phyloP scores from a whole-genome alignment of 2,797 vertebrate genomes.

The Dendrocincla fuliginosa region DNA sequence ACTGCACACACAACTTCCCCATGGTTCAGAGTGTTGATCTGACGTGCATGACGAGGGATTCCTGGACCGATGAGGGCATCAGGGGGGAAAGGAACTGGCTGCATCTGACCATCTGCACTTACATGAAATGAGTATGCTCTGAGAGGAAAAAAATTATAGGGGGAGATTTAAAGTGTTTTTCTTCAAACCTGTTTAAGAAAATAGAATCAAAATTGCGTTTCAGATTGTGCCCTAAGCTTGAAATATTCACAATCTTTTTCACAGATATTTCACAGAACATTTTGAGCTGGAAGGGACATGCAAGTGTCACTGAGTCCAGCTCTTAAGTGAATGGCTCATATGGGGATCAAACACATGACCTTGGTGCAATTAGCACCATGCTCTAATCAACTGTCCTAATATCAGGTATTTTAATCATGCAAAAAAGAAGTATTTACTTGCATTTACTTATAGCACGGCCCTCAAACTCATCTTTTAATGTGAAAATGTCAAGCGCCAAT shows the following conservation, averaged over 20 bases:
- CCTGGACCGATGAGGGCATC: conserved; percentile 83
- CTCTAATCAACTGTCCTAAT: not conserved
- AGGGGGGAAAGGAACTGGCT: conserved; percentile 84
- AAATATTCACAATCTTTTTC: not conserved
- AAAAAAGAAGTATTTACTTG: not conserved
- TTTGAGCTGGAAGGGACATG: not conserved
- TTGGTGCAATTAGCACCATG: not conserved
- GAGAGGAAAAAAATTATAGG: not conserved
- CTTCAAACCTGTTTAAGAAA: not conserved
- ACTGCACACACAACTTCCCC: conserved; percentile 84
- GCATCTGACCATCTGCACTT: conserved; percentile 86
- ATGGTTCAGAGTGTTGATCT: conserved; percentile 84
- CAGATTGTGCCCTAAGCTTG: not conserved
- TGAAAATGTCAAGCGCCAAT: not conserved
- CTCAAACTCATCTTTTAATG: not conserved
- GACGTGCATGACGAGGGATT: conserved; percentile 82
- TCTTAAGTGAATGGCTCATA: not conserved
- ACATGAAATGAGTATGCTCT: conserved; percentile 87
- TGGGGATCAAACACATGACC: not conserved
- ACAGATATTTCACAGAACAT: not conserved
- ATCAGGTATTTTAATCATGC: not conserved
- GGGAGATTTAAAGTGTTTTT: not conserved
- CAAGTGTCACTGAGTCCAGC: accelerated
- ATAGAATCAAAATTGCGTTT: not conserved
- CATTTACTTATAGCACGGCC: not conserved